Evolutionary conservation across 2,888 invertebrate species (phyloP).

Genomic region (Carterocephalus palaemon): DNA sequence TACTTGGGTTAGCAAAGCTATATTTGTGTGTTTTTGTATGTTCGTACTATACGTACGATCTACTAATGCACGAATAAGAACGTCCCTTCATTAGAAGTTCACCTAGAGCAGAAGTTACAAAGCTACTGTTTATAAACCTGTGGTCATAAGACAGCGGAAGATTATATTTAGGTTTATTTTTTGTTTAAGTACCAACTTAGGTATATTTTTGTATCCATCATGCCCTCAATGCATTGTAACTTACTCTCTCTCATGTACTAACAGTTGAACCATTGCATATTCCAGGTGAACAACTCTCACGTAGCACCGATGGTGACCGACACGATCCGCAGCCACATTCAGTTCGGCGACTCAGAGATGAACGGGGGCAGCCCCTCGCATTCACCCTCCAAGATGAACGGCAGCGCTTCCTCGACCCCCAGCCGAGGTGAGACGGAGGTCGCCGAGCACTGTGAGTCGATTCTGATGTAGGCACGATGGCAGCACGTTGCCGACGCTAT

Average conservation of each 20-base stretch:
- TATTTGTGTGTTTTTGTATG: too few species aligned
- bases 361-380: constrained; percentile 58
- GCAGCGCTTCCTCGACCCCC: constrained; percentile 65
- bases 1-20: too few species aligned
- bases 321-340: constrained; percentile 80
- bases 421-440: constrained; percentile 74
- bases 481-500: constrained; percentile 48
- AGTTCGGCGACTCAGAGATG: constrained; percentile 70
- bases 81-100: too few species aligned
- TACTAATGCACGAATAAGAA: too few species aligned
- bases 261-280: constrained; percentile 27
- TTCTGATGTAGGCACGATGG: constrained; percentile 60
- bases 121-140: too few species aligned
- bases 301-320: constrained; percentile 78
- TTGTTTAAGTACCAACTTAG: too few species aligned
- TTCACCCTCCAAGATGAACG: constrained; percentile 61
- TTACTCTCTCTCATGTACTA: background rate
- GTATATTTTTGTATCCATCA: too few species aligned
- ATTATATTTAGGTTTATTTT: too few species aligned
- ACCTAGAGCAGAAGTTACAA: too few species aligned
- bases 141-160: too few species aligned
- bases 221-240: too few species aligned
- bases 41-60: too few species aligned
- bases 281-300: constrained; percentile 60
- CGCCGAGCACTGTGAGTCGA: constrained; percentile 71